Base-by-base conservation (phyloP, 2,888 invertebrate species). In the Plagiodera versicolora region DNA sequence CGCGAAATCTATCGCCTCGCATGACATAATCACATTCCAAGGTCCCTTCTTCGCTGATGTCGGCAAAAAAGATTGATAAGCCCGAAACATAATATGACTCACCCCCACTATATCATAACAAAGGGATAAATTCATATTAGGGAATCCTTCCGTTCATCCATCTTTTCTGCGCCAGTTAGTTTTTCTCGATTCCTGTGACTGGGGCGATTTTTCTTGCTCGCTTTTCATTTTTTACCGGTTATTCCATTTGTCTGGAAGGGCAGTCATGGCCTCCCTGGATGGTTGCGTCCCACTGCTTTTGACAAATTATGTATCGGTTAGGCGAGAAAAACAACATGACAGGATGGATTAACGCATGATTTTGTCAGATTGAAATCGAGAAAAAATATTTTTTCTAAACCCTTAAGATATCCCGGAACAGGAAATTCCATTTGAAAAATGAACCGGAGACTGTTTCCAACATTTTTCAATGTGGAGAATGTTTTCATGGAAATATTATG, bases 171-270 rank as follows among this genome's bases (percentile, higher is more conserved):
- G 45, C 58, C 58, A 58, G 58, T 58, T 62, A 62, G 62, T 62
- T 62, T 61, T 56, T 48, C 62, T 52, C 62, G 58, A 62, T 62
- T 55, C 52, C 51, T 52, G 52, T 52, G 30, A 58, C 56, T 39
- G 47, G 28, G 51, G 48, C 62, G 48, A 62, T 62, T 62, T 62
- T 62, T 62, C 62, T 51, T 39, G 16, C 55, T 46, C 54, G 50
- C 58, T 24, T 48, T 66, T 56, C 66, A 60, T 61, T 66, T 66
- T 66, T 66, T 66, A 54, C 61, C 57, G 61, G 66, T 61, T 63
- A 66, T 63, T 66, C 63, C 61, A 63, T 63, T 63, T 63, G 61
- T 51, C 61, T 61, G 35, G 55, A 57, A 56, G 60, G 61, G 45
- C 47, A 16, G 47, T 47, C 46, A 35, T 4, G 14, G 57, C 20